Evolutionary conservation across 2,113 vertebrate genomes (phyloP), one percentile per base, ranked within the genome.

Genomic region (Arothron firmamentum): DNA sequence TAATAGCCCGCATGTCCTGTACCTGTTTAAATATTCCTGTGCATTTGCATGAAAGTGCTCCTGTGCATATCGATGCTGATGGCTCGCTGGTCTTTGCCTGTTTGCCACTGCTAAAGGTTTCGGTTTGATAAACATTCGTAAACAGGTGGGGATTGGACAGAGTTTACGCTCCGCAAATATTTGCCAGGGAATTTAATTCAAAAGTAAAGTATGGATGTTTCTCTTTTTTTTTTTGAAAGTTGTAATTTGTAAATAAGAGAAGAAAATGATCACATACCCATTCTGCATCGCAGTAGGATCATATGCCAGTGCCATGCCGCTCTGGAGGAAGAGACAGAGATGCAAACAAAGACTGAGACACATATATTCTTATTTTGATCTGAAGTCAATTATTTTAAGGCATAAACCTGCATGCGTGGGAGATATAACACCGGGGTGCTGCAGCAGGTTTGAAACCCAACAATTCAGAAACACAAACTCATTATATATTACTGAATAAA

Each of bases 211-310:
- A 23, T 17, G 38, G 2, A 65, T 25, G 3, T 51, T 51, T 20
- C 6, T 11, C 13, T 20, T 2, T 66, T 14, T 23, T 52, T 7
- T n/a, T 31, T 31, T 1, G 8, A 16, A 70, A 52, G 34, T 20
- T 60, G 43, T 3, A 47, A 47, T 59, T 48, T 72, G 21, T 31
- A 61, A 70, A 41, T 60, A 16, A 8, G 42, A 54, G 21, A 57
- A 41, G 49, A 17, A 41, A 53, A 49, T 4, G 15, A 21, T 54
- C 45, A 74, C 94, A 90, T 92, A 98, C 96, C 96, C 97, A 60
- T 98, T 99, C 90, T 98, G 97, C 90, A 99, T 94, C 70, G 94
- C 92, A 67, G 95, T 92, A 64, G 96, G 97, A 81, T 99, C 97
- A 8, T 98, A 99, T 56, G 97, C 96, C 91, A 99, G 85, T 21